Conservation (phyloP, 2,113 vertebrate genomes). For the Syrmaticus mikado region DNA sequence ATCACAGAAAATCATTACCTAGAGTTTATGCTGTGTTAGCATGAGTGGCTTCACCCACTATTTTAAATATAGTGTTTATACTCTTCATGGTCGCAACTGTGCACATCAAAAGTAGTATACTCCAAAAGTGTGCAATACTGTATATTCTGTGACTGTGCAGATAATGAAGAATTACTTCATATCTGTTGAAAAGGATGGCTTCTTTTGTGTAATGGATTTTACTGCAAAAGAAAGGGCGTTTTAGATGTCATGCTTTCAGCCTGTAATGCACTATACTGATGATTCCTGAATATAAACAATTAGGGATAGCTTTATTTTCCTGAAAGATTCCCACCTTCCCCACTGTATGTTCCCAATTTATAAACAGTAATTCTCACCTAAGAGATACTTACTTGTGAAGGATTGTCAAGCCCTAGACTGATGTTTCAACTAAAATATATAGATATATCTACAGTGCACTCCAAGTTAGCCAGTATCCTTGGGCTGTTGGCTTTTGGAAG, state of each 20-base stretch:
- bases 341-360: not conserved
- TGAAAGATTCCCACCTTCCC: not conserved
- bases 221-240: not conserved
- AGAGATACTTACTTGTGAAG: not conserved
- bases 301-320: not conserved
- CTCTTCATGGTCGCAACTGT: not conserved
- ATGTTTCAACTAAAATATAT: not conserved
- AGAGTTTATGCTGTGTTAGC: not conserved
- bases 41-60: not conserved
- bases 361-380: not conserved
- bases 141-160: not conserved
- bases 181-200: fast-evolving
- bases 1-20: not conserved
- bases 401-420: not conserved
- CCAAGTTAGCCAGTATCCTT: not conserved
- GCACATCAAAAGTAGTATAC: not conserved
- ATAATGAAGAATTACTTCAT: not conserved
- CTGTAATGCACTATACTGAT: not conserved
- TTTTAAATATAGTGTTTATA: not conserved
- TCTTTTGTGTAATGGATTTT: not conserved
- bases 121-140: not conserved
- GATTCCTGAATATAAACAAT: not conserved
- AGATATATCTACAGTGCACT: not conserved
- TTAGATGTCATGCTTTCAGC: not conserved
- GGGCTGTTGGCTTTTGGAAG: not conserved